A percentile compares a stretch with the other conserved stretches of the same genome.
Conservation (phyloP, 30 jellyfish, hydroid and myxozoan genomes). For the Aurelia aurita region DNA sequence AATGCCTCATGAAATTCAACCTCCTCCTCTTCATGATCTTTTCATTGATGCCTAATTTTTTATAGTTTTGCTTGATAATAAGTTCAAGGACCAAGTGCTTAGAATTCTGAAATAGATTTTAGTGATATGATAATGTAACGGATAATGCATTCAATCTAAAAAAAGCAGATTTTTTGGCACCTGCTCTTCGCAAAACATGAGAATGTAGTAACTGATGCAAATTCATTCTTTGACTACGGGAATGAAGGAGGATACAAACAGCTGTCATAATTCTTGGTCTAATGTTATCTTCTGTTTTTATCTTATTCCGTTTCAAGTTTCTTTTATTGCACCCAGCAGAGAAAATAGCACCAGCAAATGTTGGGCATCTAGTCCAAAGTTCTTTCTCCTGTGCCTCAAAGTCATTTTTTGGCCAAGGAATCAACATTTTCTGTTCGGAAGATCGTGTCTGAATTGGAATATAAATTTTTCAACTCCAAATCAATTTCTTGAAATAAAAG, state of each 20-base stretch:
- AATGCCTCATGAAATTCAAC: too few relatives aligned
- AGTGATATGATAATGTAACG: not conserved
- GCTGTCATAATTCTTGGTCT: constrained; percentile 14
- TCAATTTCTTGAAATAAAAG: constrained; percentile 16
- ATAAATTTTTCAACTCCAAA: constrained; percentile 18
- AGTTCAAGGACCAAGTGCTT: too few relatives aligned
- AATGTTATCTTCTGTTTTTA: constrained; percentile 7
- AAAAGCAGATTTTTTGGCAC: constrained; percentile 7
- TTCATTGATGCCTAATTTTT: too few relatives aligned
- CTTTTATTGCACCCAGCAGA: too few relatives aligned
- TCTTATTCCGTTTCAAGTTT: not conserved
- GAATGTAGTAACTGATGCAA: not conserved
- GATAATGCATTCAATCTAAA: not conserved
- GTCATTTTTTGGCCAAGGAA: constrained; percentile 4
- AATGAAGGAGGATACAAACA: constrained; percentile 16
- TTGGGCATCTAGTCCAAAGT: constrained; percentile 21
- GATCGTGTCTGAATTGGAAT: constrained; percentile 6
- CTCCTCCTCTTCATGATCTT: too few relatives aligned
- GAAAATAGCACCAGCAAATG: constrained; percentile 15
- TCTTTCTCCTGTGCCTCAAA: constrained; percentile 18
- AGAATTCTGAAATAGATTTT: too few relatives aligned
- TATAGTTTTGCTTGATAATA: too few relatives aligned
- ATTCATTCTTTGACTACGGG: constrained; percentile 27
- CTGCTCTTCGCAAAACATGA: not conserved
- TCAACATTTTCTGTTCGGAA: constrained; percentile 9